A percentile compares a stretch with the other conserved stretches of the same genome.
Conservation (phyloP, 30 jellyfish, hydroid and myxozoan species). For the Mastigias papua region DNA sequence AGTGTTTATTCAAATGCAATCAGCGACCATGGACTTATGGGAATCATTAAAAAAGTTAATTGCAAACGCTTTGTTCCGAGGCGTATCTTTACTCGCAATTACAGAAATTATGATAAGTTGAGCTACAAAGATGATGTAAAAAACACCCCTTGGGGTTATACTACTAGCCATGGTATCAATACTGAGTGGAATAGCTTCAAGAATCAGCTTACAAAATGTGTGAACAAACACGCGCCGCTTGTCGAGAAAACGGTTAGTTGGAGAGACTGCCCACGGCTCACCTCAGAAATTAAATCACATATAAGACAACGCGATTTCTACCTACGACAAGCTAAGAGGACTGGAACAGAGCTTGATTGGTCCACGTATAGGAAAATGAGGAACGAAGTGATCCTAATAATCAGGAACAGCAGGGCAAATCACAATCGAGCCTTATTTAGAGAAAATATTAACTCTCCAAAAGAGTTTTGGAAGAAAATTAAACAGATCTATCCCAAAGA, state of each 20-base stretch:
- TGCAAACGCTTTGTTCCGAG: conserved; percentile 41
- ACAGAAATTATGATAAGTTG: conserved; percentile 15
- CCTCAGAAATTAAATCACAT: conserved; percentile 16
- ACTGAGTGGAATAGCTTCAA: conserved; percentile 53
- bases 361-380: conserved; percentile 43
- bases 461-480: conserved; percentile 40
- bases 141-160: conserved; percentile 35
- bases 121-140: conserved; percentile 37
- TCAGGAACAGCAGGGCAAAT: conserved; percentile 49
- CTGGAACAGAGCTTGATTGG: conserved; percentile 61
- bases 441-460: conserved; percentile 35
- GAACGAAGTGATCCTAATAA: conserved; percentile 43
- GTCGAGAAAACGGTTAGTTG: conserved; percentile 23
- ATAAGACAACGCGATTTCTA: conserved; percentile 47
- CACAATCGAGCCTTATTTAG: conserved; percentile 23
- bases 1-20: conserved; percentile 37
- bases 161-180: conserved; percentile 14
- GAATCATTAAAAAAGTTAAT: conserved; percentile 6
- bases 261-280: conserved; percentile 53
- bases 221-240: conserved; percentile 55
- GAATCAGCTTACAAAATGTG: conserved; percentile 11
- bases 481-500: conserved; percentile 37
- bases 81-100: conserved; percentile 46
- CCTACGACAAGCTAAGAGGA: conserved; percentile 35
- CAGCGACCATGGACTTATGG: conserved; percentile 35